Evolutionary conservation across 2,113 vertebrate genomes (phyloP).

Genomic region (Chascanopsetta lugubris): DNA sequence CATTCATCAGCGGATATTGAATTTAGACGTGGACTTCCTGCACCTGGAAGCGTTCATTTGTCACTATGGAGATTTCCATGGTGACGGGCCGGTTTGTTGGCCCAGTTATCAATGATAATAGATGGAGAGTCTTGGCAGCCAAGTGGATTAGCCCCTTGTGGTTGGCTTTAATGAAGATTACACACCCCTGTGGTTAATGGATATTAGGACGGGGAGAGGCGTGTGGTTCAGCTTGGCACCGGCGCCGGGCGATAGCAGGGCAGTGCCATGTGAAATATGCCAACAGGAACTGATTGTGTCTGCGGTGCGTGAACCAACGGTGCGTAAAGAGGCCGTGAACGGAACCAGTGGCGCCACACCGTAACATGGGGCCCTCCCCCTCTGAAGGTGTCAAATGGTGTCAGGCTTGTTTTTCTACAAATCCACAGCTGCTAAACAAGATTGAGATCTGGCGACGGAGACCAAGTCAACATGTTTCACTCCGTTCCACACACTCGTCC

Average conservation of each 20-base stretch:
- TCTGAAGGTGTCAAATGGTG: too few species aligned
- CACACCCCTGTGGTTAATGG: conserved; percentile 71
- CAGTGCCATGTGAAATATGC: conserved; percentile 43
- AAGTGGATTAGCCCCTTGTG: conserved; percentile 69
- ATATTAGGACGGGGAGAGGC: conserved; percentile 64
- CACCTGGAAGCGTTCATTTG: conserved; percentile 56
- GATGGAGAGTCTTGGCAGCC: conserved; percentile 60
- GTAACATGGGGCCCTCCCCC: neutral
- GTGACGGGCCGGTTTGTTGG: conserved; percentile 59
- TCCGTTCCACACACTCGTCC: too few species aligned
- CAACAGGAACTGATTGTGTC: conserved; percentile 25
- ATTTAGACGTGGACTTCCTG: conserved; percentile 60
- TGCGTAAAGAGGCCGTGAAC: neutral
- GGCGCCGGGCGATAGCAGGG: conserved; percentile 35
- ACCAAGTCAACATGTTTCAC: too few species aligned
- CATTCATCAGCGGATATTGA: conserved; percentile 74
- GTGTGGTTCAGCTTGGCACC: conserved; percentile 65
- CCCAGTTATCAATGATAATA: conserved; percentile 66
- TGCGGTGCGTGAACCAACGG: conserved; percentile 14
- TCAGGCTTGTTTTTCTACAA: too few species aligned
- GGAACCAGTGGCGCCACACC: neutral
- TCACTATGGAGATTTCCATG: conserved; percentile 60
- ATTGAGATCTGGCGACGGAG: too few species aligned
- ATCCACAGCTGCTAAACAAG: too few species aligned
- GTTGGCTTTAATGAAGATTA: conserved; percentile 77